Percentiles rank a stretch among this genome's conserved stretches.
Evolutionary conservation across 2,113 vertebrate genomes (phyloP).

Genomic region (Labeo catla): DNA sequence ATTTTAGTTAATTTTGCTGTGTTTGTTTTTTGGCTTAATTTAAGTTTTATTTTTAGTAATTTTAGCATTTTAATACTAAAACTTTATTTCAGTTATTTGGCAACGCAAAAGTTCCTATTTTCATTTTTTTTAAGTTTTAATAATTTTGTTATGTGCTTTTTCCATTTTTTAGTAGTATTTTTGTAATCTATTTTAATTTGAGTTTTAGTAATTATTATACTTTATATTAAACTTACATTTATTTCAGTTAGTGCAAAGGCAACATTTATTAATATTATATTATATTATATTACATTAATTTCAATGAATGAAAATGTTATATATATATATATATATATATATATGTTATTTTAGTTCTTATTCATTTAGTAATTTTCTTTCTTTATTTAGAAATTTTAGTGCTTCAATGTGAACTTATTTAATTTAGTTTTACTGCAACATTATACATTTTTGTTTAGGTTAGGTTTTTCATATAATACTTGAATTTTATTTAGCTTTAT

Average conservation of each 20-base stretch:
- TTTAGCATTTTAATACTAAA: no score
- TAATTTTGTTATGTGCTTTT: not conserved
- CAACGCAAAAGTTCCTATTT: no score
- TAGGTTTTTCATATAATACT: not conserved
- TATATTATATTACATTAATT: not conserved
- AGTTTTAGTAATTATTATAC: not conserved
- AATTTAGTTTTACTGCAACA: not conserved
- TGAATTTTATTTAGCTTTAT: not conserved
- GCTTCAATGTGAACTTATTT: not conserved
- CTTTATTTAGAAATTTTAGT: not conserved
- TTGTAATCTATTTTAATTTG: not conserved
- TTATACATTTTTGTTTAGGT: not conserved
- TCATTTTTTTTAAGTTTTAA: not conserved
- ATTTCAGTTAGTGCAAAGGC: not conserved
- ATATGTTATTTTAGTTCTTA: not conserved
- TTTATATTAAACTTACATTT: not conserved
- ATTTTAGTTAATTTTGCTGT: no score
- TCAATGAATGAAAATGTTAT: no score
- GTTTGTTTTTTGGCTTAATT: no score
- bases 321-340: no score
- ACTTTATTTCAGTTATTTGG: no score
- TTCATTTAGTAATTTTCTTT: not conserved
- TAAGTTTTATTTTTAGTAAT: no score
- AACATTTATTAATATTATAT: not conserved
- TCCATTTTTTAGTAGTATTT: not conserved